phyloP scores from a whole-genome alignment of 2,113 vertebrate species.

The Proteles cristata region DNA sequence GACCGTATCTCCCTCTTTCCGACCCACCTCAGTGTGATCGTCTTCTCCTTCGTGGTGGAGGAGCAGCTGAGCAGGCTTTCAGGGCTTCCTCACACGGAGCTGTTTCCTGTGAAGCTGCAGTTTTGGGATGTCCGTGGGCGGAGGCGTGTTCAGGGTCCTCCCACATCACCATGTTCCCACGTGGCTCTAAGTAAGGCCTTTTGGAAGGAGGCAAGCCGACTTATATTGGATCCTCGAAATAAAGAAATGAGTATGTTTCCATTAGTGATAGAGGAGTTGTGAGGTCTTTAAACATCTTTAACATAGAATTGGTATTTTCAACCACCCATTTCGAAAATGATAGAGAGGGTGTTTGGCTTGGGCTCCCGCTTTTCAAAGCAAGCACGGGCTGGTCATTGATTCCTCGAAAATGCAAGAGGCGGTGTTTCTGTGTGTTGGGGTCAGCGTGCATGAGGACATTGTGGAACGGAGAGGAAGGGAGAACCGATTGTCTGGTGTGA shows the following conservation, averaged over 20 bases:
- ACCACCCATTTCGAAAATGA: not conserved
- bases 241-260: not conserved
- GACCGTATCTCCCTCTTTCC: not conserved
- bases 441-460: fast-evolving
- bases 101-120: not conserved
- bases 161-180: not conserved
- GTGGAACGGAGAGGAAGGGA: not conserved
- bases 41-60: not conserved
- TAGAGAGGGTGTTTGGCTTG: not conserved
- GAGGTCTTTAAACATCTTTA: not conserved
- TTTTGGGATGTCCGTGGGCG: not conserved
- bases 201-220: not conserved
- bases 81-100: not conserved
- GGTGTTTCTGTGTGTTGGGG: no score
- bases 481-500: fast-evolving
- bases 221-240: fast-evolving
- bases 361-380: not conserved
- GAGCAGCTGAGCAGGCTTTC: not conserved
- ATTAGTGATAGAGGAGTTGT: no score
- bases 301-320: not conserved
- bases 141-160: not conserved
- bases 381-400: fast-evolving
- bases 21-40: not conserved
- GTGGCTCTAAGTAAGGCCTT: not conserved
- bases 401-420: not conserved